Evolutionary conservation across 2,888 invertebrate genomes (phyloP), one percentile per base, ranked within the genome.

Genomic region (Drosophila prolongata): DNA sequence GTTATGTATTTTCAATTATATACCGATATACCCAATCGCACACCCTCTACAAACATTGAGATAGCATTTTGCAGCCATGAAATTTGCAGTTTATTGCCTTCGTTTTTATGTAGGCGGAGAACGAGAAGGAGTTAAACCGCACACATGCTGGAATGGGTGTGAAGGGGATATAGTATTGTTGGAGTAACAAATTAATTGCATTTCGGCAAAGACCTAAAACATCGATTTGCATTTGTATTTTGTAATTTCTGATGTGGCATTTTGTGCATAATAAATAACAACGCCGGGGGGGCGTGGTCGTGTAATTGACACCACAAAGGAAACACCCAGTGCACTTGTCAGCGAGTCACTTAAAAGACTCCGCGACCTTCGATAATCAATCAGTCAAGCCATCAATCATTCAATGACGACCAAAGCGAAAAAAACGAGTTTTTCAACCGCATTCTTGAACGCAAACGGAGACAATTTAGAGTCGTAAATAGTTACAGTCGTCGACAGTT

Each of bases 311-410:
- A 89, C 87, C 78, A 78, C 59, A 60, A 59, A 58, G 59, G 59
- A 80, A 66, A 79, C 89, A 75, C 84, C 80, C 90, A 77, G 76
- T 79, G 90, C 89, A 86, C 81, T 87, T 90, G 89, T 90, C 90
- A 89, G 79, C 87, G 90, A 55, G 81, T 90, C 86, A 90, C 82
- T 89, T 89, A 88, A 90, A 47, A 19, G 50, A 56, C 69, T 70
- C 44, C 76, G 76, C 76, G 80, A 86, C 89, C 83, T 86, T 83
- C 80, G 86, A 87, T 87, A 83, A 83, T 86, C 87, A 87, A 81
- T 89, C 87, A 89, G 78, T 89, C 89, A 85, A 81, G 83, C 71
- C 78, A 78, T 86, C 87, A 82, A 88, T 89, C 87, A 87, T 76
- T 77, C 73, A 71, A 82, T 78, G 78, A 68, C 68, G 70, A 79